phyloP scores from a whole-genome alignment of 2,113 vertebrate genomes.

The Chrysemys picta region DNA sequence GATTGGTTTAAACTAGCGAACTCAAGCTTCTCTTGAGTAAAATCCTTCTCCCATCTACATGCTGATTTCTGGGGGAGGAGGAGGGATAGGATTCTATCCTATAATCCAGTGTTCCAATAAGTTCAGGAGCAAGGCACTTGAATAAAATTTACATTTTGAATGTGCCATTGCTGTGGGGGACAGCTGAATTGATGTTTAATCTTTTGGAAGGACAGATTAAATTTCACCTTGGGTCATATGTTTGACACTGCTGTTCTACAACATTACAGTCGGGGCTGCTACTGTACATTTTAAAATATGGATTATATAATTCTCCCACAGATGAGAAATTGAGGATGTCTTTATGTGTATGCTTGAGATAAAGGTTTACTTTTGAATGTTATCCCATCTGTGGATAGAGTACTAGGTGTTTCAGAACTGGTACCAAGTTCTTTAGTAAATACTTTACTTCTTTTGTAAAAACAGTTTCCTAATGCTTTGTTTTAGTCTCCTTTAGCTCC shows the following conservation, averaged over 20 bases:
- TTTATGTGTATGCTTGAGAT: not conserved
- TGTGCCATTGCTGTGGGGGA: not conserved
- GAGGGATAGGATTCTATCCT: not conserved
- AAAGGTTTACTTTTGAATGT: not conserved
- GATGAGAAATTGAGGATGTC: not conserved
- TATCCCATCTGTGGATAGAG: not conserved
- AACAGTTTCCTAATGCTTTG: not conserved
- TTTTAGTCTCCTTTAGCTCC: not conserved
- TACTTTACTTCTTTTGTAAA: not conserved
- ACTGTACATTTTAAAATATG: not conserved
- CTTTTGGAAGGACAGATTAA: not conserved
- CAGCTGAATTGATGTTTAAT: not conserved
- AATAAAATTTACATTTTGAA: not conserved
- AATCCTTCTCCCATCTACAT: not conserved
- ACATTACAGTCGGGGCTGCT: not conserved
- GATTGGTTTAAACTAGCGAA: accelerated
- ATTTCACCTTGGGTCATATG: not conserved
- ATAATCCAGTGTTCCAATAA: not conserved
- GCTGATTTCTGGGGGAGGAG: not conserved
- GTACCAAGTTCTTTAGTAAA: not conserved
- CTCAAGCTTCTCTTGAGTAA: not conserved
- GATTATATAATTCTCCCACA: not conserved
- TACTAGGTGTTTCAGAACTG: not conserved
- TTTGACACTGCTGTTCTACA: not conserved
- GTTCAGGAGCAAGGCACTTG: too few species aligned